Conservation (phyloP, 2,797 vertebrate species). For the Intellagama lesueurii region DNA sequence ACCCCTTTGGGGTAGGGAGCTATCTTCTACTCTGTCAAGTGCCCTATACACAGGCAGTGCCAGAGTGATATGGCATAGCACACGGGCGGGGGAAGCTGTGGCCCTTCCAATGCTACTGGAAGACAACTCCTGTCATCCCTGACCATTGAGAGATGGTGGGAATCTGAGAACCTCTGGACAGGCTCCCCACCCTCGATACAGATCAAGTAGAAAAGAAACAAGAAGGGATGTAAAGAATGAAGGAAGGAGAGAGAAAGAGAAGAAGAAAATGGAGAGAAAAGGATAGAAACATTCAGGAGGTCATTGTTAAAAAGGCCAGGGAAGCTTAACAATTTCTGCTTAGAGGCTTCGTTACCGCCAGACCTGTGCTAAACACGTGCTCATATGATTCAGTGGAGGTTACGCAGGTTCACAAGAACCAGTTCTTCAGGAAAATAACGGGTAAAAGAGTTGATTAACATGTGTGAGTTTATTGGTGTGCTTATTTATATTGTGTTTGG, state of each 20-base stretch:
- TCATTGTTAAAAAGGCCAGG: too few species aligned
- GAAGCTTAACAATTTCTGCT: neutral
- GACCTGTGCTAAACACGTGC: neutral
- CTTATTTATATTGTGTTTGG: neutral
- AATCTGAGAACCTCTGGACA: neutral
- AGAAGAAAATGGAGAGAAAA: neutral
- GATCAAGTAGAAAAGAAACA: neutral
- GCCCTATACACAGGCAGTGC: neutral
- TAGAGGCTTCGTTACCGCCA: neutral
- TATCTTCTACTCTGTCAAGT: neutral
- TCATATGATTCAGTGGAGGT: neutral
- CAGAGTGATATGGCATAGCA: neutral
- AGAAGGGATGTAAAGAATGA: neutral
- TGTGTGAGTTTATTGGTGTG: neutral
- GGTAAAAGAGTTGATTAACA: neutral
- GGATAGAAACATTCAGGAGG: neutral
- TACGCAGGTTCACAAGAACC: neutral
- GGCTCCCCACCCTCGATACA: neutral
- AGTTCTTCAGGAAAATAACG: neutral
- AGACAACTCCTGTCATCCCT: neutral
- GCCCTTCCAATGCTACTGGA: neutral
- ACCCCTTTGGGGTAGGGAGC: neutral
- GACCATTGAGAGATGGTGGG: neutral
- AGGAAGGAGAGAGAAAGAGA: neutral
- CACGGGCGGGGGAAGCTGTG: neutral